Conservation (phyloP, 2,888 invertebrate species). For the Phaonia tiefii region DNA sequence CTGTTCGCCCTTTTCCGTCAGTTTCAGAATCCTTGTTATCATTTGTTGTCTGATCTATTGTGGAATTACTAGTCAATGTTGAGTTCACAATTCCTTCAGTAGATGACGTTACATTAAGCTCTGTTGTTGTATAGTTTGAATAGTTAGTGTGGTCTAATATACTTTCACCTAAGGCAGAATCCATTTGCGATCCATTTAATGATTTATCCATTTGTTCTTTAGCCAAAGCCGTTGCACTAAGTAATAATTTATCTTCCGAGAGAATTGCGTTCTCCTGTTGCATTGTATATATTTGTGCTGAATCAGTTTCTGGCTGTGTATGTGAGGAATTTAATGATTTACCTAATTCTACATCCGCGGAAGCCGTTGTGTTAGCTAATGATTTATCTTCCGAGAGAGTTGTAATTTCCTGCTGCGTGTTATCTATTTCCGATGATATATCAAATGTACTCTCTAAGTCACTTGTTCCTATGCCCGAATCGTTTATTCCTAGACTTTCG, state of each 20-base stretch:
- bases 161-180: constrained; percentile 65
- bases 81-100: neutral
- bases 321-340: neutral
- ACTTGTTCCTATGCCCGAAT: constrained; percentile 53
- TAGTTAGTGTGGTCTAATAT: constrained; percentile 49
- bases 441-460: constrained; percentile 34
- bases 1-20: neutral
- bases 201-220: constrained; percentile 13
- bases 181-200: constrained; percentile 35
- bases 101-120: neutral
- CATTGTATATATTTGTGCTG: too few relatives aligned
- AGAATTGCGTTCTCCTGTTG: too few relatives aligned
- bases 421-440: constrained; percentile 26
- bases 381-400: neutral
- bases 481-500: constrained; percentile 7
- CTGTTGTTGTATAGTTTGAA: constrained; percentile 1
- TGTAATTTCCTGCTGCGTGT: neutral
- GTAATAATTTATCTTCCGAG: too few relatives aligned
- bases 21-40: neutral
- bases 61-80: neutral
- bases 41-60: neutral
- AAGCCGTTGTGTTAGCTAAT: neutral
- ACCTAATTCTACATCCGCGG: neutral
- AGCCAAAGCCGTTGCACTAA: too few relatives aligned
- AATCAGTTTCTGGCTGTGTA: constrained; percentile 7